Base-by-base conservation (phyloP, 2,113 vertebrate species). In the Malurus elegans region DNA sequence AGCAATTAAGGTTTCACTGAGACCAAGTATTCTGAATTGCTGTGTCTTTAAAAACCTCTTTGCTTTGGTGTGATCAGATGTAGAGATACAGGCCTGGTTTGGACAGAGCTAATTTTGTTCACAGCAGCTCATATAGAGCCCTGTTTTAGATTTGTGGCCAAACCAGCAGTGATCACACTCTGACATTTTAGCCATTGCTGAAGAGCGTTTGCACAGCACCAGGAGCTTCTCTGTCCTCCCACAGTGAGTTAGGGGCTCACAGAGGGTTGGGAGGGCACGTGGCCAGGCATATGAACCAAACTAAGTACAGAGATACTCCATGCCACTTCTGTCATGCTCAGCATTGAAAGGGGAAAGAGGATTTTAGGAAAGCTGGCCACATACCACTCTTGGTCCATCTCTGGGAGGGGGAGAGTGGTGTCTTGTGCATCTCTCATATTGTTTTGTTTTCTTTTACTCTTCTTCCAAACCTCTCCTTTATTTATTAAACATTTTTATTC, bases 311-410 rank as follows among this genome's bases (percentile, higher is more conserved):
- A 75, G 29, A n/a, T 51, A 38, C 53, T 69, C 36, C 29, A 11
- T 38, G 18, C 6, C 14, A 40, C n/a, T 5, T 31, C 42, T 8
- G 50, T 26, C 25, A 29, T 18, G 29, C 8, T 50, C 1, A 13
- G 16, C 48, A 51, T 36, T 13, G 2, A 50, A 58, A 69, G 18
- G 5, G 4, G 6, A 4, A 51, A 42, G 14, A 18, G 16, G 20
- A 40, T 45, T 79, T 87, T 44, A 72, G 23, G 24, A 23, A 64
- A 38, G 17, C 14, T 61, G 62, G 19, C 7, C 8, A 28, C 7
- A 0, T 32, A 11, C 32, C 44, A n/a, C 28, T 40, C 0, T 18
- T 58, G 13, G 5, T 67, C 18, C 24, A 0, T 32, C 25, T 5
- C 2, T 36, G 4, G 34, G 9, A 67, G 9, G 13, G 44, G 9